Base-by-base conservation (phyloP, 2,888 invertebrate species). In the Macrosoma leucophasiata region DNA sequence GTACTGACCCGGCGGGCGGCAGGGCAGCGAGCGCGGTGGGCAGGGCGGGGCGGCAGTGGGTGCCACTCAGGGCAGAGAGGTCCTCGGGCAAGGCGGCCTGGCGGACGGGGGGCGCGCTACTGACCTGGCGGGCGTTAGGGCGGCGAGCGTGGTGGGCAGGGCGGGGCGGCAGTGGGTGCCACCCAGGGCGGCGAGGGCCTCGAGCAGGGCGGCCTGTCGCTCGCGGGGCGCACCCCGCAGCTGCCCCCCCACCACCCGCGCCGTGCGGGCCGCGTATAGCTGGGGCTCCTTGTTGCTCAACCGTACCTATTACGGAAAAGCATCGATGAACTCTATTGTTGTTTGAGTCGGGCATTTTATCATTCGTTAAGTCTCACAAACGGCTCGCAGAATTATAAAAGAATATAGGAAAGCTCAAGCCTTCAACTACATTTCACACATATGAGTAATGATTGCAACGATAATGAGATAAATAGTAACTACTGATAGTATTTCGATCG, bases 171-270 rank as follows among this genome's bases (percentile, higher is more conserved):
- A 49, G 41, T 53, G 53, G n/a, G 64, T 48, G 9, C 59, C 58
- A 4, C 67, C 65, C 25, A 77, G 52, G 12, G 78, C 78, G 0
- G 62, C 72, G 31, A 77, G 55, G 18, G 71, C 77, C 39, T 75
- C 77, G 13, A 81, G 55, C 39, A 78, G 54, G 11, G 78, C 65
- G 0, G 52, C 47, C 13, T 53, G 48, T 4, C 76, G 57, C 1
- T 41, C 36, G 4, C 61, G 58, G 7, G 47, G 52, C 1, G 40
- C 20, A 44, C 17, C 43, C 2, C 48, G 48, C 21, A 75, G 58
- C 49, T 69, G 67, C 0, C 52, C 38, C 24, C 63, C 68, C 2
- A 78, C 52, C 0, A 68, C 63, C 3, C 30, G 44, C 0, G 71
- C 74, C 0, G 72, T 75, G 8, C 81, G 70, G 0, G 52, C 41